Base-by-base conservation (phyloP, 2,888 invertebrate species). In the Serripes groenlandicus region DNA sequence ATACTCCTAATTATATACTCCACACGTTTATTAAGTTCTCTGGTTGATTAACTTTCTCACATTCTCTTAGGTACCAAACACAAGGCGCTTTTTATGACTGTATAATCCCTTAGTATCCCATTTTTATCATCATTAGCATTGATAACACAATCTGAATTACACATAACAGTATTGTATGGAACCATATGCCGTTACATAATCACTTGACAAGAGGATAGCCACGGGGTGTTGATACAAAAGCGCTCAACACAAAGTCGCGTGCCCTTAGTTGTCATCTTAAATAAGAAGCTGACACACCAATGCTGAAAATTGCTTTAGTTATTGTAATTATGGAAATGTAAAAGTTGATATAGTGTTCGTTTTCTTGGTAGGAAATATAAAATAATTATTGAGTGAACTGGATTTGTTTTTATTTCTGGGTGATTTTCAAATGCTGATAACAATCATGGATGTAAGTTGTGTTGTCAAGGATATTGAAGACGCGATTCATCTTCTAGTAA, bases 391-490 rank as follows among this genome's bases (percentile, higher is more conserved):
- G n/a, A n/a, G n/a, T n/a, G n/a, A n/a, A n/a, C n/a, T n/a, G n/a
- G n/a, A n/a, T n/a, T n/a, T n/a, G n/a, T n/a, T n/a, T n/a, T n/a
- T n/a, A n/a, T n/a, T n/a, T 49, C 2, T 49, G 15, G 15, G 49
- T 49, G n/a, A 21, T 34, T 18, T 4, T 18, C 64, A 23, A n/a
- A 64, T 64, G 32, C 32, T 28, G 34, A 64, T 23, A 18, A 15
- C 15, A 49, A 35, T 26, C 15, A 66, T 66, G 66, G 42, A 66
- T 66, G 35, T 42, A 26, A 42, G 28, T 11, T n/a, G 42, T 26
- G 42, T 66, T 23, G 66, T 66, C 11, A 30, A 26, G 15, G 66
- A 66, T 26, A 66, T 66, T 7, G 66, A 66, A 28, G 66, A 42
- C 23, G 42, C 66, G 1, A 66, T 66, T n/a, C 42, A 66, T 18